Evolutionary conservation across 2,888 invertebrate genomes (phyloP).

Genomic region (Clusia tigrina): DNA sequence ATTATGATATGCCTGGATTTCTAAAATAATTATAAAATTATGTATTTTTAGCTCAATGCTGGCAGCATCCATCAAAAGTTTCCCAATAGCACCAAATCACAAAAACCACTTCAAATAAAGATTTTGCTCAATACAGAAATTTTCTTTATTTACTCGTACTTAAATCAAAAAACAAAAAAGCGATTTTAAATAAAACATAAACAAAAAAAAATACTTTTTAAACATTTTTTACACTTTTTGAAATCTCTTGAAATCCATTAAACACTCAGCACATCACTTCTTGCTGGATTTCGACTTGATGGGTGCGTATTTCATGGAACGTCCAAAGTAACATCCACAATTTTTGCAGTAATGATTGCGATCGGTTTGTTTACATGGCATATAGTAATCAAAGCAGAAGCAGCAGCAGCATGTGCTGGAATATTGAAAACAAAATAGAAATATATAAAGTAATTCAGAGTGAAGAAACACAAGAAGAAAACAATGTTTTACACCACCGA

Average conservation of each 20-base stretch:
- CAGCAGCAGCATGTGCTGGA: constrained; percentile 54
- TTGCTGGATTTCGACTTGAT: constrained; percentile 40
- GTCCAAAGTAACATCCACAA: constrained; percentile 62
- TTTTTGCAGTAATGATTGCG: constrained; percentile 61
- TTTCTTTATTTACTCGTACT: neutral
- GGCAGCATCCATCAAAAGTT: too few relatives aligned
- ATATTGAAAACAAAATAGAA: constrained; percentile 14
- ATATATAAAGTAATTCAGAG: neutral
- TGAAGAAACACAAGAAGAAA: too few relatives aligned
- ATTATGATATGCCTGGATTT: too few relatives aligned
- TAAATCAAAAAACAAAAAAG: neutral
- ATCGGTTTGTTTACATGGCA: constrained; percentile 58
- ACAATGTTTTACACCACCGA: too few relatives aligned
- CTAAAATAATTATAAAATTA: too few relatives aligned
- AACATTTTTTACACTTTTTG: neutral
- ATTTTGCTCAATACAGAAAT: neutral
- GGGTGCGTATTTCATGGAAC: constrained; percentile 52
- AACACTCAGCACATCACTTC: neutral
- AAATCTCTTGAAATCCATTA: neutral
- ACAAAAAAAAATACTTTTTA: neutral
- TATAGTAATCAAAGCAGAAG: constrained; percentile 52
- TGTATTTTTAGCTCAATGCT: too few relatives aligned
- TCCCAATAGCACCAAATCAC: too few relatives aligned
- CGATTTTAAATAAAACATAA: neutral
- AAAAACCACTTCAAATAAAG: too few relatives aligned